phyloP scores from a whole-genome alignment of 2,888 invertebrate species.

The Eubasilissa splendida region DNA sequence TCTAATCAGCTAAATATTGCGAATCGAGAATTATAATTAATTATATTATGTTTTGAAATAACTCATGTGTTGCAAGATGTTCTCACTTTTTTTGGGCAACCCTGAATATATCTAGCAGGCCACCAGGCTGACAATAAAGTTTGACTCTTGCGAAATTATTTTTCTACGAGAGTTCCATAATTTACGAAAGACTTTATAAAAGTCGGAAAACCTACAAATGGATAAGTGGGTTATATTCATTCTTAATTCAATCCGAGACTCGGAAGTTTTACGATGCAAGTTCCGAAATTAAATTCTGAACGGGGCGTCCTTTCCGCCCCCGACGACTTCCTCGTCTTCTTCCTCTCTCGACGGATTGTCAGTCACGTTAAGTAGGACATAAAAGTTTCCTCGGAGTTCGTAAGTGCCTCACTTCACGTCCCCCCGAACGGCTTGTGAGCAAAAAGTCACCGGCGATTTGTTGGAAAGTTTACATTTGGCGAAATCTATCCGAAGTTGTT shows the following conservation, averaged over 20 bases:
- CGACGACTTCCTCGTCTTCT: not conserved
- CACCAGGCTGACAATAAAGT: no score
- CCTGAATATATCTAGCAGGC: no score
- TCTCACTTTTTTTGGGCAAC: no score
- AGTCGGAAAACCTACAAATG: not conserved
- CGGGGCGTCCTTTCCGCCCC: constrained; percentile 2
- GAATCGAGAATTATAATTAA: no score
- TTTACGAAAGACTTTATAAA: not conserved
- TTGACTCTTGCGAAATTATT: no score
- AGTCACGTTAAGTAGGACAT: constrained; percentile 33
- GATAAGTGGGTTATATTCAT: constrained; percentile 52
- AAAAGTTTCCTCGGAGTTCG: constrained; percentile 11
- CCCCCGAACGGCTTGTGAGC: no score
- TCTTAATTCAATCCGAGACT: constrained; percentile 49
- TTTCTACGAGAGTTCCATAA: not conserved
- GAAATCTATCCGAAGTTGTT: no score
- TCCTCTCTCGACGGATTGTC: constrained; percentile 30
- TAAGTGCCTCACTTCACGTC: constrained; percentile 4
- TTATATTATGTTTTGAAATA: no score
- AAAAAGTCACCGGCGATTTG: no score
- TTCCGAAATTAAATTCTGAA: constrained; percentile 38
- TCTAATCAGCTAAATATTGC: no score
- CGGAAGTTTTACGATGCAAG: constrained; percentile 26
- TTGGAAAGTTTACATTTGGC: no score
- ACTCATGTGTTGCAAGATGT: no score